Evolutionary conservation across 2,113 vertebrate species (phyloP).

Genomic region (Pachypanchax playfairii): DNA sequence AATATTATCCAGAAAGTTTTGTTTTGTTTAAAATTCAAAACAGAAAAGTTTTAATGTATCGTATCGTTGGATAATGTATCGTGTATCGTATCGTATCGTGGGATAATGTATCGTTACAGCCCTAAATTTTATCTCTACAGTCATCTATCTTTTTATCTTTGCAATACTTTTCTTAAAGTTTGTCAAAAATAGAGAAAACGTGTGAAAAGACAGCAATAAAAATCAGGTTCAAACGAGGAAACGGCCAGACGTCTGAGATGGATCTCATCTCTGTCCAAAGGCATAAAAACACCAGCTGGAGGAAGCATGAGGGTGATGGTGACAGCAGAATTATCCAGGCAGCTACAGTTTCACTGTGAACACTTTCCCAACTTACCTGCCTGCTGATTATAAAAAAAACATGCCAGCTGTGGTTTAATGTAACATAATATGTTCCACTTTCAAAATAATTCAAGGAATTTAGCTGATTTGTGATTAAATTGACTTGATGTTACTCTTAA

Average conservation of each 20-base stretch:
- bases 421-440: neutral
- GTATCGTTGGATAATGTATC: too few relatives aligned
- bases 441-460: slow-evolving; percentile 7
- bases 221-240: slow-evolving; percentile 57
- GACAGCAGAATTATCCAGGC: neutral
- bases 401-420: neutral
- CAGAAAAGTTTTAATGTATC: too few relatives aligned
- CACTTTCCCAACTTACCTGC: too few relatives aligned
- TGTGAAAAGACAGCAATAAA: slow-evolving; percentile 24
- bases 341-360: neutral
- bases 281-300: slow-evolving; percentile 49
- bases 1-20: too few relatives aligned
- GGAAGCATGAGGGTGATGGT: neutral
- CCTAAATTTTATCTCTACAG: slow-evolving; percentile 30
- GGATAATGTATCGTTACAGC: slow-evolving; percentile 4
- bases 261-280: slow-evolving; percentile 63
- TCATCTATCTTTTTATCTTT: too few relatives aligned
- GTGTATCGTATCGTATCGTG: too few relatives aligned
- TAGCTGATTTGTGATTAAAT: slow-evolving; percentile 16
- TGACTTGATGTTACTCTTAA: slow-evolving; percentile 43
- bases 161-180: too few relatives aligned
- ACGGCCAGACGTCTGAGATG: slow-evolving; percentile 42
- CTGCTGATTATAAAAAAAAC: too few relatives aligned
- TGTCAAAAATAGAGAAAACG: slow-evolving; percentile 28
- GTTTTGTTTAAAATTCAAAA: too few relatives aligned